Evolutionary conservation across 2,113 vertebrate genomes (phyloP).

Genomic region (Polypterus bichir): DNA sequence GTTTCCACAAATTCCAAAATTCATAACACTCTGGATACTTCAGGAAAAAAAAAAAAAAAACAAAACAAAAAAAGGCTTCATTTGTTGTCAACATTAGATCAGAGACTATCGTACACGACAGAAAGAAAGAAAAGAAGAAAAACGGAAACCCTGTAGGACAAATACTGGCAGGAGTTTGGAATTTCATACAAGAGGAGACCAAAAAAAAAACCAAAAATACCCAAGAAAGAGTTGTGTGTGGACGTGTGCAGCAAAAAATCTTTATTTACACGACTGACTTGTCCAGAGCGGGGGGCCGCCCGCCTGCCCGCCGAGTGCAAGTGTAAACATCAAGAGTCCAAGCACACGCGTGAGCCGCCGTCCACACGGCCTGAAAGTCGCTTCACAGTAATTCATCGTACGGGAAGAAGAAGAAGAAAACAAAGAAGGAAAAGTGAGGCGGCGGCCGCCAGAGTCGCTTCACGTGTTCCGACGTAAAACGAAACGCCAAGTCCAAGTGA

Average conservation of each 20-base stretch:
- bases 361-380: too few species aligned
- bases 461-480: too few species aligned
- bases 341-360: too few species aligned
- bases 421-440: too few species aligned
- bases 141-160: constrained; percentile 55
- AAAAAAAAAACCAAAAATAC: constrained; percentile 68
- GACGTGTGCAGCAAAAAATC: not conserved
- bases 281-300: too few species aligned
- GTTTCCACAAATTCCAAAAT: constrained; percentile 94
- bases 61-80: constrained; percentile 52
- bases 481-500: too few species aligned
- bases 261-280: not conserved
- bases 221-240: constrained; percentile 61
- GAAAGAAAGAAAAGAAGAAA: constrained; percentile 49
- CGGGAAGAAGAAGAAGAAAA: too few species aligned
- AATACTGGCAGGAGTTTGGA: constrained; percentile 92
- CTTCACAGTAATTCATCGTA: too few species aligned
- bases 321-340: too few species aligned
- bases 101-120: constrained; percentile 77
- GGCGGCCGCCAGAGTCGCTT: too few species aligned
- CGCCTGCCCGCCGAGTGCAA: too few species aligned
- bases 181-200: constrained; percentile 85
- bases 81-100: constrained; percentile 73
- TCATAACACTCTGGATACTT: constrained; percentile 87
- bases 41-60: constrained; percentile 14